A percentile compares a stretch with the other conserved stretches of the same genome.
phyloP scores from a whole-genome alignment of 2,888 invertebrate species.

The Cryptosula pallasiana region DNA sequence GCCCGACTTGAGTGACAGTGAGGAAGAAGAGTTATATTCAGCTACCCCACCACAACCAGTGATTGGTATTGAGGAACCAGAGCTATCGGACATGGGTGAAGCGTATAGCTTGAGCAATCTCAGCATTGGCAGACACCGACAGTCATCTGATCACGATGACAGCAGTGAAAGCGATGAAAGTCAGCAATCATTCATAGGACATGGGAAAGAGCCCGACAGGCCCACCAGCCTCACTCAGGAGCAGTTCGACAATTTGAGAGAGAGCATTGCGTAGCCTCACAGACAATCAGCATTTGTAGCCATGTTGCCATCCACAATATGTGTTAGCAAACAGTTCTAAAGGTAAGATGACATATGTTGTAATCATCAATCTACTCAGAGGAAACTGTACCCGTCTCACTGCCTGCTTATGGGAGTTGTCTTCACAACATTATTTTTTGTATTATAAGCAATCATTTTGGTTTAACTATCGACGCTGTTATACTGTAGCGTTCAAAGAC shows the following conservation, averaged over 20 bases:
- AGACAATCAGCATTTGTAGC: neutral
- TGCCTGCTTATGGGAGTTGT: no score
- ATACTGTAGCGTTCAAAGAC: neutral
- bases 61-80: slow-evolving; percentile 16
- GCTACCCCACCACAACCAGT: neutral
- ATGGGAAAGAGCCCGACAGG: neutral
- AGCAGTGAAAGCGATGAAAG: neutral
- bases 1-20: slow-evolving; percentile 14
- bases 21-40: slow-evolving; percentile 8
- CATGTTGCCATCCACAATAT: no score
- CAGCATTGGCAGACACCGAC: neutral
- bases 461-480: no score
- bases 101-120: neutral
- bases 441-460: neutral
- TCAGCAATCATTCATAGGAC: slow-evolving; percentile 8
- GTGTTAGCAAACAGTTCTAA: no score
- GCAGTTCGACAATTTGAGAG: slow-evolving; percentile 17
- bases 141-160: neutral
- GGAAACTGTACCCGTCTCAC: neutral
- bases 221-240: slow-evolving; percentile 8
- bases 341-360: neutral
- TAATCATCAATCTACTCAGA: neutral
- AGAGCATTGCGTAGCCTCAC: slow-evolving; percentile 4
- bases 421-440: no score
- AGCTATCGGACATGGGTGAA: neutral